Evolutionary conservation across 2,888 invertebrate genomes (phyloP), one percentile per base, ranked within the genome.

Genomic region (Phasia obesa): DNA sequence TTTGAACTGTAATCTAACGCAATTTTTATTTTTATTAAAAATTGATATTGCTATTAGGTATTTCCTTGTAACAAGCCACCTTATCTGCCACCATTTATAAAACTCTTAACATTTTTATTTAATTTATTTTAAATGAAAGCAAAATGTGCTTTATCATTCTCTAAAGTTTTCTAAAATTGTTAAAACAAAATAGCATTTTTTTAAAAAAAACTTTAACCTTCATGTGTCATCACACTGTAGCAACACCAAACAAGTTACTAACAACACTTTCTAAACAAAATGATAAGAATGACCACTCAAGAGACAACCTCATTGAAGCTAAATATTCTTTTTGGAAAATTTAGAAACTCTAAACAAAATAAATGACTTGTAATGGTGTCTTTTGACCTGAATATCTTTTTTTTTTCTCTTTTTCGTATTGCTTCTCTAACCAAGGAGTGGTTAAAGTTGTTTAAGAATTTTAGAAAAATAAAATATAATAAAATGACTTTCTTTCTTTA

Each of bases 201-300:
- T 1, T 5, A 19, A 5, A 4, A 3, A 11, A 23, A 75, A 59
- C 81, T 81, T 69, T 69, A 62, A 77, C 81, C 67, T 77, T 51
- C 44, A 42, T 57, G 60, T 42, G 60, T 42, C 70, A 76, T 42
- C 42, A 31, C 65, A 65, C 53, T 53, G 25, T 5, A 21, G n/a
- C n/a, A 70, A 67, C 49, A 71, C 62, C 42, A 78, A 78, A 53
- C 23, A 70, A 49, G 65, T 47, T n/a, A n/a, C 15, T 59, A 73
- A 31, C 25, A 75, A 67, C 51, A 60, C 51, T 60, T 31, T 42
- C 21, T 27, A 15, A n/a, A 60, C 27, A 44, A 74, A 62, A 65
- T 64, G 81, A 82, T 82, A 82, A 82, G 62, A 69, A 64, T 69
- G 77, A 35, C 73, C 69, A 78, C 77, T 74, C 70, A 67, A 67